Base-by-base conservation (phyloP, 2,888 invertebrate species). In the Cheilosia scutellata region DNA sequence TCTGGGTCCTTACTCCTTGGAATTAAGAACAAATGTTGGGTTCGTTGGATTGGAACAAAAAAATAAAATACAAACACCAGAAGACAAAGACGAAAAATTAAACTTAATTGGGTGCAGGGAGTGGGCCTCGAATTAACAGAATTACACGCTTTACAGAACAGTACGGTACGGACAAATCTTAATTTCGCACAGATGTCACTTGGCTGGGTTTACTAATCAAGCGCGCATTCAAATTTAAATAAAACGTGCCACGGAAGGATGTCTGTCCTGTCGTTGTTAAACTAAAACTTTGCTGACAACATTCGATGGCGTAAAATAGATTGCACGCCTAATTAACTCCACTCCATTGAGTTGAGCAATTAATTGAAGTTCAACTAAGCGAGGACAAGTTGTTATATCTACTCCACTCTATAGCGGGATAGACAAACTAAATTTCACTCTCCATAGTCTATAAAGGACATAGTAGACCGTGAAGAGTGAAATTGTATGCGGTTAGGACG, bases 301-400 rank as follows among this genome's bases (percentile, higher is more conserved):
- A 20, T 47, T 55, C 53, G 42, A 58, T 20, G 29, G 58, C 29
- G 29, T 20, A 25, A n/a, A 16, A 51, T 40, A 37, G 60, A 72
- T 71, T 82, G 62, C 37, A 76, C 42, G 63, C 65, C 53, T 51
- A 71, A 76, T 71, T 65, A 44, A 57, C n/a, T 42, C 6, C 20
- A 9, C 47, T 25, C 5, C 44, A 5, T 44, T 55, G n/a, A 29
- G 37, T 63, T 74, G 33, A 42, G 25, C 57, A 37, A 53, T 65
- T 75, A 49, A 49, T 65, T 49, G 20, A 66, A 75, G 53, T 65
- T 77, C 42, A 82, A 72, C 76, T 66, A 49, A 40, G 60, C 71
- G 53, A 13, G 40, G 55, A 44, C 62, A 63, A 58, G 33, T 47
- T 29, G 27, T 13, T 13, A 6, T 47, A 5, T 16, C 13, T n/a